These are phyloP conservation scores for Thunnus albacares DNA, from an alignment of 2,797 vertebrate species.

Conservation along the genomic window DNA sequence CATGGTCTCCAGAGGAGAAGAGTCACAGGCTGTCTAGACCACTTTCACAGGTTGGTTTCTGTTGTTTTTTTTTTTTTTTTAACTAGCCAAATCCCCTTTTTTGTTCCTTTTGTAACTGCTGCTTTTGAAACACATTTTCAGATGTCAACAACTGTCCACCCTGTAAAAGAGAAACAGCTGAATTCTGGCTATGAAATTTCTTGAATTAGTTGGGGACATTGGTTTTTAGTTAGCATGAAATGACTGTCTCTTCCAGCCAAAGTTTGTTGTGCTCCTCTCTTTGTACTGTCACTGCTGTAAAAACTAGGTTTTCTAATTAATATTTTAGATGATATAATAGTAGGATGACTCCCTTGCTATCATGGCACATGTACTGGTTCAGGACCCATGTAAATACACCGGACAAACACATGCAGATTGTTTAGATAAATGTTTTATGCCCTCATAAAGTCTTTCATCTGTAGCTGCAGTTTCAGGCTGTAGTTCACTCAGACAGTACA, in stretches of 20 bases:
- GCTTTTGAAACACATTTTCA: background rate
- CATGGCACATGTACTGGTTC: too few relatives aligned
- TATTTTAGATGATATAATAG: background rate
- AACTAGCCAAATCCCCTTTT: background rate
- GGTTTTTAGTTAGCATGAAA: slow-evolving; percentile 12
- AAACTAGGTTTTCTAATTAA: background rate
- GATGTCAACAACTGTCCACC: background rate
- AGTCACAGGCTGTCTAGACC: slow-evolving; percentile 81
- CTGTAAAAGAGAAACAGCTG: slow-evolving; percentile 7
- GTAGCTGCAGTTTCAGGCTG: slow-evolving; percentile 22
- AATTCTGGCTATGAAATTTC: slow-evolving; percentile 18
- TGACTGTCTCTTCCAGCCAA: slow-evolving; percentile 3
- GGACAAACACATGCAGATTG: background rate
- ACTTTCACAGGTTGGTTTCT: slow-evolving; percentile 84
- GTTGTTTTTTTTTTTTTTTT: background rate
- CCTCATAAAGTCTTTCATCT: slow-evolving; percentile 12
- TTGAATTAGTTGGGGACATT: slow-evolving; percentile 29
- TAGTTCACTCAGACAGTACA: slow-evolving; percentile 19
- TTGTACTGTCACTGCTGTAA: background rate
- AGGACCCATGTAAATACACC: background rate
- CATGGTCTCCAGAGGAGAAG: slow-evolving; percentile 87
- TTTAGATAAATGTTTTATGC: slow-evolving; percentile 1
- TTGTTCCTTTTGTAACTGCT: slow-evolving; percentile 2
- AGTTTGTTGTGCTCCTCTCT: background rate
- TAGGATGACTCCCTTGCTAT: background rate